Evolutionary conservation across 2,888 invertebrate genomes (phyloP).

Genomic region (Clunio marinus): DNA sequence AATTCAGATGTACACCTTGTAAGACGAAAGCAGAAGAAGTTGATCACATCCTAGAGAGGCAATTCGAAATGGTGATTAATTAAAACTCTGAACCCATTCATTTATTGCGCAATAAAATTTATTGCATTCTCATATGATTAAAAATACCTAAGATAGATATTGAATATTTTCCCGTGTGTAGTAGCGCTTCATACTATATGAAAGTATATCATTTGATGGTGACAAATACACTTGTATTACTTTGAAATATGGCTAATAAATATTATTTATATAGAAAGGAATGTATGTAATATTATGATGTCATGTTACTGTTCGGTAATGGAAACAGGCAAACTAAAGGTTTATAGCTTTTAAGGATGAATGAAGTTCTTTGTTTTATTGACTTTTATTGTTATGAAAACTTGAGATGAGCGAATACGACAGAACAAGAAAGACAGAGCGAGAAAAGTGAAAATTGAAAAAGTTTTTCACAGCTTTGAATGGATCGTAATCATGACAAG

Average conservation of each 20-base stretch:
- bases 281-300: conserved; percentile 35
- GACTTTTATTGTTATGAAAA: conserved; percentile 15
- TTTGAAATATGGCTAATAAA: conserved; percentile 39
- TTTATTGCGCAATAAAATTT: conserved; percentile 36
- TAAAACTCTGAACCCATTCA: conserved; percentile 37
- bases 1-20: too few species aligned
- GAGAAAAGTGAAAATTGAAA: neutral
- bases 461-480: neutral
- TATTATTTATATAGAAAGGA: conserved; percentile 35
- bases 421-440: neutral
- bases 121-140: conserved; percentile 38
- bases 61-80: conserved; percentile 36
- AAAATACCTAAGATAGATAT: conserved; percentile 36
- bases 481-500: conserved; percentile 13
- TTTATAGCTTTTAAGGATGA: conserved; percentile 20
- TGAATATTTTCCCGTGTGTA: conserved; percentile 25
- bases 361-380: conserved; percentile 24
- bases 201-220: conserved; percentile 36
- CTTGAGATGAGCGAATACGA: too few species aligned
- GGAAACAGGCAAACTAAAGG: conserved; percentile 16
- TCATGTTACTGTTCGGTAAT: conserved; percentile 20
- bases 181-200: neutral
- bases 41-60: neutral
- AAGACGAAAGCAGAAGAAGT: neutral
- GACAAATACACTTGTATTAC: conserved; percentile 39